These are phyloP conservation scores for Macaria liturata DNA, from an alignment of 2,888 invertebrate genomes.

Conservation along the genomic window DNA sequence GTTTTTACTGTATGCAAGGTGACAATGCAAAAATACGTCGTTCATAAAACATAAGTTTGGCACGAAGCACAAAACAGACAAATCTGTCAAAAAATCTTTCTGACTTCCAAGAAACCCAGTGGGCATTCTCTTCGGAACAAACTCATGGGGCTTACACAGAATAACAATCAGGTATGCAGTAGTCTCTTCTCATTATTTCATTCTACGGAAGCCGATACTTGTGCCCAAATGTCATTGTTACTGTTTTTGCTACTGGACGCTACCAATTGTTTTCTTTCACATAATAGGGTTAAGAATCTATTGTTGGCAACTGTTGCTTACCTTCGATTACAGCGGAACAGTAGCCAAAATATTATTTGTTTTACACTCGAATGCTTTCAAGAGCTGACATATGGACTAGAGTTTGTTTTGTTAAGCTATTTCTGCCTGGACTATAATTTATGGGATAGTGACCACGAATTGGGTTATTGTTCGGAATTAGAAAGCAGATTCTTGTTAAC, in stretches of 20 bases:
- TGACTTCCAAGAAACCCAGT: conserved; percentile 50
- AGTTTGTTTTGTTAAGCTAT: conserved; percentile 26
- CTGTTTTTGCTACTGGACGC: conserved; percentile 46
- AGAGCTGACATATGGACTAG: conserved; percentile 73
- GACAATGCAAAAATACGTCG: no score
- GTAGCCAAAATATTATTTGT: conserved; percentile 81
- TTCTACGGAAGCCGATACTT: conserved; percentile 67
- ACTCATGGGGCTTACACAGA: conserved; percentile 57
- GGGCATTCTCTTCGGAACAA: conserved; percentile 59
- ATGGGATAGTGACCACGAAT: conserved; percentile 67
- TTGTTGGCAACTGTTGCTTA: conserved; percentile 70
- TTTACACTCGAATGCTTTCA: conserved; percentile 72
- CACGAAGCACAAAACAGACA: conserved; percentile 18
- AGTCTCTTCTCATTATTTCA: conserved; percentile 63
- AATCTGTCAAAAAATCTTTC: conserved; percentile 44
- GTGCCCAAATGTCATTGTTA: conserved; percentile 42
- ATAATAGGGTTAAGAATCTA: conserved; percentile 71
- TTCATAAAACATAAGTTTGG: background rate
- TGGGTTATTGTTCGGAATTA: conserved; percentile 66
- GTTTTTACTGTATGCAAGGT: no score
- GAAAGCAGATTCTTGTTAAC: conserved; percentile 36
- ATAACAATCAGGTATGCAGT: conserved; percentile 62
- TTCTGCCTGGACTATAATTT: conserved; percentile 67
- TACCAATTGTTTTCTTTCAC: conserved; percentile 69
- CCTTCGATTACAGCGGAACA: conserved; percentile 62